Evolutionary conservation across 2,113 vertebrate species (phyloP), one percentile per base, ranked within the genome.

Genomic region (Xenopus laevis): DNA sequence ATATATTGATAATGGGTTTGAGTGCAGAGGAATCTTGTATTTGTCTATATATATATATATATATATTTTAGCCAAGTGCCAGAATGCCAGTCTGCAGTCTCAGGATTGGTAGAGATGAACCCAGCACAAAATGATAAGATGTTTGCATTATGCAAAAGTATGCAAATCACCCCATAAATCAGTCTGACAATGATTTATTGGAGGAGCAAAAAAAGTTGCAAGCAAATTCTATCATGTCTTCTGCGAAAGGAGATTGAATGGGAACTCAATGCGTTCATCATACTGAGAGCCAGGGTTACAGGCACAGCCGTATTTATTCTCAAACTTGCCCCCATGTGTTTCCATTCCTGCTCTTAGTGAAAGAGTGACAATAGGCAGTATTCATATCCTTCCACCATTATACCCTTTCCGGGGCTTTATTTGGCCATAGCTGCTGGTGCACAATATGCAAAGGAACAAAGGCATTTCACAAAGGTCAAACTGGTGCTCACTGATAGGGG

Each of bases 121-220:
- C 60, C 60, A 18, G 60, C 13, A 20, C 52, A 27, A 27, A 27
- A 44, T 20, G 21, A 66, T 59, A 65, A 52, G 27, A 63, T 21
- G 50, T 20, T 44, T 20, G 30, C 33, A 72, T 63, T 68, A 72
- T 78, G 64, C 64, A 72, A 55, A 72, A 52, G 16, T 23, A 68
- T 78, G 77, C 65, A 78, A 78, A 78, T 68, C 23, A 62, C 33
- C 58, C 21, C 71, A 69, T 73, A 63, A 78, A 78, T 78, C 71
- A 72, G 52, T 13, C 71, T 69, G 77, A 62, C 77, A 72, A 55
- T 65, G 75, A 64, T 77, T 57, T 65, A 77, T 59, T 46, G 44
- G 62, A 46, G 57, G n/a, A 71, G 45, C 46, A 55, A 30, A 63
- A 33, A 40, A 67, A 57, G 58, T 68, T 68, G 65, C 70, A 30